Base-by-base conservation (phyloP, 2,888 invertebrate genomes). In the Pheosia tremula region DNA sequence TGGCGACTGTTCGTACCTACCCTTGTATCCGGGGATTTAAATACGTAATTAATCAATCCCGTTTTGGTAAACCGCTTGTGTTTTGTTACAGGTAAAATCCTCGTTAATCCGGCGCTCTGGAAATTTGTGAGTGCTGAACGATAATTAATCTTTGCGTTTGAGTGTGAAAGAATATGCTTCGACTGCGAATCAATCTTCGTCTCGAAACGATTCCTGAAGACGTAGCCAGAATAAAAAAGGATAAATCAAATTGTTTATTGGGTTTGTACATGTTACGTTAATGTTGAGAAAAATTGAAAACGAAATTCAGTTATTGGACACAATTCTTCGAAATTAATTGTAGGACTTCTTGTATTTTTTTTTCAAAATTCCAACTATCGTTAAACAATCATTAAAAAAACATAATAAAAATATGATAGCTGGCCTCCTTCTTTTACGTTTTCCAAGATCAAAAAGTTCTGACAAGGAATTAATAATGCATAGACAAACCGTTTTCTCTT, bases 51-150 rank as follows among this genome's bases (percentile, higher is more conserved):
- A 72, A 66, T 71, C 72, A 66, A 41, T 63, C 61, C 39, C 55
- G 55, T 37, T 56, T 56, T n/a, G 9, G 39, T 41, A 13, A 56
- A 13, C 9, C 41, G 56, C n/a, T 38, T 38, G 38, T 66, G 65
- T 72, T 71, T 74, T 74, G 75, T 76, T 75, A 47, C 75, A 75
- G 75, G 75, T 75, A 76, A 75, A n/a, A 62, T 60, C 24, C 50
- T n/a, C 49, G 62, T 50, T 68, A 69, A 76, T 72, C 76, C 63
- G 6, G 56, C 63, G 56, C 58, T 57, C 54, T 56, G 65, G 69
- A 76, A 66, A 74, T 68, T 72, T 60, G 72, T 74, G 60, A 75
- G 77, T 69, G 58, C 47, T 58, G 56, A 41, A 41, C 3, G 39
- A 13, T 41, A 38, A 56, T 56, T 71, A 74, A 71, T 64, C 71